Conservation (phyloP, 2,888 invertebrate species). For the Herminia tarsipennalis region DNA sequence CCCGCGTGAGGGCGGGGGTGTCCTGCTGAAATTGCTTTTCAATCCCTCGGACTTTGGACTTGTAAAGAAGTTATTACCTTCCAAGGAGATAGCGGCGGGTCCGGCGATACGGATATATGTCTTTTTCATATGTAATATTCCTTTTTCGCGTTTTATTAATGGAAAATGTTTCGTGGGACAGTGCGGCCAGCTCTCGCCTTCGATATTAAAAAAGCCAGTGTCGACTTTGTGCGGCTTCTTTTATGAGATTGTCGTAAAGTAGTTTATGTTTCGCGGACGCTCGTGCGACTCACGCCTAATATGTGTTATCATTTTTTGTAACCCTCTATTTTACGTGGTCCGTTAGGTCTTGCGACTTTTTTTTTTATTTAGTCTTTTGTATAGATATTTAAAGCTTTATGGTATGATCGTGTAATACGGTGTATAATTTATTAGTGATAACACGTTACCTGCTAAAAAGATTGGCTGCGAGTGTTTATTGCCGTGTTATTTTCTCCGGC, state of each 20-base stretch:
- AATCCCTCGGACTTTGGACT: conserved; percentile 87
- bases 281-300: conserved; percentile 38
- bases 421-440: too few species aligned
- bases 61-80: conserved; percentile 87
- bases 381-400: background rate
- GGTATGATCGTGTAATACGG: too few species aligned
- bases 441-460: too few species aligned
- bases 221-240: conserved; percentile 75
- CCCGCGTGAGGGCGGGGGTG: conserved; percentile 81
- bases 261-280: conserved; percentile 63
- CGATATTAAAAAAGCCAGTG: conserved; percentile 80
- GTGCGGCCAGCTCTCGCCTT: conserved; percentile 76
- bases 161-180: conserved; percentile 85
- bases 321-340: too few species aligned
- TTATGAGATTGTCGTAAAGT: conserved; percentile 77
- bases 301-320: conserved; percentile 37
- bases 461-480: too few species aligned
- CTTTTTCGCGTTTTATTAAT: conserved; percentile 87
- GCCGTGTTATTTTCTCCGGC: too few species aligned
- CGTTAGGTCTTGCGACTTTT: conserved; percentile 10
- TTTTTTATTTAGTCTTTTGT: conserved; percentile 23
- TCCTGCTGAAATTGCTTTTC: conserved; percentile 87
- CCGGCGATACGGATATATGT: conserved; percentile 85
- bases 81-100: conserved; percentile 85
- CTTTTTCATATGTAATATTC: conserved; percentile 86